Conservation (phyloP, 2,797 vertebrate species). For the Pyrocephalus nanus region DNA sequence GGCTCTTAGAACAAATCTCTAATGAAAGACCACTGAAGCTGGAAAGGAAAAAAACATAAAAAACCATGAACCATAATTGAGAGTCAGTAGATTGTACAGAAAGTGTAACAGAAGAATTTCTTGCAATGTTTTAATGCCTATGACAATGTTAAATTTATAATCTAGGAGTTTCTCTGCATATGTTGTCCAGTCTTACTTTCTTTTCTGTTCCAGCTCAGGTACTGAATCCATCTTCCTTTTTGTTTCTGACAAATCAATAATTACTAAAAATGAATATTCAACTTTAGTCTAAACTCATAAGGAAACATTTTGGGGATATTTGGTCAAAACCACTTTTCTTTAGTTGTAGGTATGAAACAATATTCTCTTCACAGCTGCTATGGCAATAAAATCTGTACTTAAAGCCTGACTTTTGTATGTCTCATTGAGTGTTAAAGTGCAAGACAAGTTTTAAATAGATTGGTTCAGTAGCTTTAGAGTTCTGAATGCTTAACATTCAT, state of each 20-base stretch:
- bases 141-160: neutral
- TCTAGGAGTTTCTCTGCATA: neutral
- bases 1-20: neutral
- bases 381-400: conserved; percentile 10
- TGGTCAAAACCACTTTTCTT: neutral
- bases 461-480: conserved; percentile 39
- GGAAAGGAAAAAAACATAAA: neutral
- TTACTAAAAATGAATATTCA: neutral
- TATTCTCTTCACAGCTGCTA: neutral
- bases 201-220: neutral
- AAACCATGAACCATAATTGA: fast-evolving
- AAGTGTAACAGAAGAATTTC: neutral
- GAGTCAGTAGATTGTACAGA: neutral
- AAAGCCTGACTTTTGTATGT: neutral
- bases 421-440: neutral
- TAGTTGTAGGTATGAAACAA: neutral
- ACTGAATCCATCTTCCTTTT: neutral
- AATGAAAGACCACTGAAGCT: neutral
- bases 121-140: neutral
- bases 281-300: neutral
- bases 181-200: neutral
- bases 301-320: neutral
- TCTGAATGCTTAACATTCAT: conserved; percentile 7
- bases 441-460: conserved; percentile 29
- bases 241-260: neutral